Evolutionary conservation across 2,888 invertebrate genomes (phyloP), one percentile per base, ranked within the genome.

Genomic region (Argynnis bischoffii): DNA sequence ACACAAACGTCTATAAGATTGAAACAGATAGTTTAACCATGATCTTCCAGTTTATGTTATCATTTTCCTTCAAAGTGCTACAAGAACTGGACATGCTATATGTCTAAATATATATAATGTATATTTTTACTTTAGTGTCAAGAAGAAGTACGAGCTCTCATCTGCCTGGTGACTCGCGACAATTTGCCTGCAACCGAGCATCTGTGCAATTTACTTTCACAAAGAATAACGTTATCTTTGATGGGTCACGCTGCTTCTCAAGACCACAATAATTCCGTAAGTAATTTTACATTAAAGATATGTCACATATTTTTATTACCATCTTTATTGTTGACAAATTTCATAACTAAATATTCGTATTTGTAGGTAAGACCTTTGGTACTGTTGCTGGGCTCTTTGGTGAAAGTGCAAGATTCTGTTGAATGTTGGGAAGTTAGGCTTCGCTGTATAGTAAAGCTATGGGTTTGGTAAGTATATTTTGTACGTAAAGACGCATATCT

Each of bases 351-450:
- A 48, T 48, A 48, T 70, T 31, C 57, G 50, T 69, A 46, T 54
- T 75, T 76, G 41, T 66, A 93, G 93, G 97, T 98, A 0, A 94
- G 98, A 4, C 98, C 98, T 79, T 96, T 99, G 84, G 98, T 99
- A 85, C 94, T 97, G 11, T 89, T 99, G 15, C 88, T 99, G 35
- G 97, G 98, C 1, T 96, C 97, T 0, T 94, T 98, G 56, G 95
- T 99, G 2, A 97, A 98, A 77, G 97, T 98, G 75, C 97, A 98
- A 80, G 99, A 99, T 84, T 92, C 90, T 0, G 87, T 92, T 0
- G 95, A 96, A 4, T 98, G 98, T 82, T 99, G 99, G 99, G 99
- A 99, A 84, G 95, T 96, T 72, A 96, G 99, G 79, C 91, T 99
- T 0, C 95, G 97, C 57, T 96, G 97, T 82, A 96, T 98, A 71